Percentiles rank a stretch among this genome's conserved stretches.
Conservation (phyloP, 2,113 vertebrate species). For the Bufo bufo region DNA sequence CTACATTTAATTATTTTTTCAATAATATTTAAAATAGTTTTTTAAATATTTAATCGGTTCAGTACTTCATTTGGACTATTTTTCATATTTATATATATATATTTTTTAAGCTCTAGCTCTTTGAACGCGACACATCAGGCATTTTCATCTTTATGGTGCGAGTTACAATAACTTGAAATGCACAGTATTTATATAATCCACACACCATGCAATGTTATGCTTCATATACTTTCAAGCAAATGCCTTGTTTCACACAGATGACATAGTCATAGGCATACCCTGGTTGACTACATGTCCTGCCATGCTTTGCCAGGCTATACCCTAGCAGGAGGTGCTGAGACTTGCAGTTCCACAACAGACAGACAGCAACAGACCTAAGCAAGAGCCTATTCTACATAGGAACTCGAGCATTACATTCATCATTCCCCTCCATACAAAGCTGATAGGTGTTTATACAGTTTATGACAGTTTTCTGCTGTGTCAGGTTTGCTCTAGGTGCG, state of each 20-base stretch:
- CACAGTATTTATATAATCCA: not conserved
- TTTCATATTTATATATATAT: not conserved
- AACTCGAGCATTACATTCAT: not conserved
- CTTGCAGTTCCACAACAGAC: constrained; percentile 3
- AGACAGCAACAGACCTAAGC: not conserved
- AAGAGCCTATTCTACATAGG: not conserved
- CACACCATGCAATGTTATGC: not conserved
- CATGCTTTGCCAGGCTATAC: not conserved
- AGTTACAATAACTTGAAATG: not conserved
- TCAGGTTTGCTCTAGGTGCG: not conserved
- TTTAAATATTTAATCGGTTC: not conserved
- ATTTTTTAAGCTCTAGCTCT: not conserved
- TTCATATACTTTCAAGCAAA: not conserved
- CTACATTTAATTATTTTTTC: not conserved
- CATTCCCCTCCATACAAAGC: not conserved
- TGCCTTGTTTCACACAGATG: not conserved
- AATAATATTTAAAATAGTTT: not conserved
- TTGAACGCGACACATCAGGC: not conserved
- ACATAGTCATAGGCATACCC: not conserved
- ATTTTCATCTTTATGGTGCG: not conserved
- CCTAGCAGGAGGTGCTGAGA: not conserved
- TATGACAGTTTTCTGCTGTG: constrained; percentile 1
- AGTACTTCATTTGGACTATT: not conserved
- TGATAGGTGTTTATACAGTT: constrained; percentile 2
- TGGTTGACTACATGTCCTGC: not conserved